A percentile compares a stretch with the other conserved stretches of the same genome.
Evolutionary conservation across 2,888 invertebrate species (phyloP).

Genomic region (Colostygia pectinataria): DNA sequence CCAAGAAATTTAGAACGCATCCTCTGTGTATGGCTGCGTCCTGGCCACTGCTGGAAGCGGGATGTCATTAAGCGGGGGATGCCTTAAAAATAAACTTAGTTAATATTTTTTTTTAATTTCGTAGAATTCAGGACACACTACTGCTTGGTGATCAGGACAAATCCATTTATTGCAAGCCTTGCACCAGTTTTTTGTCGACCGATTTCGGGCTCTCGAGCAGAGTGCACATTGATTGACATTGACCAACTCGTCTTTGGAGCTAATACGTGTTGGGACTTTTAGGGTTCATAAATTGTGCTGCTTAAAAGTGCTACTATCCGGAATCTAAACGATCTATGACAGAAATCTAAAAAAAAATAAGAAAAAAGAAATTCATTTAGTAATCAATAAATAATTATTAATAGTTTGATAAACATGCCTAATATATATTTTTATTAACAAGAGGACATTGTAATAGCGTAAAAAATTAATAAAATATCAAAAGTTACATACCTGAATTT

Average conservation of each 20-base stretch:
- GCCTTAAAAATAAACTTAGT: no score
- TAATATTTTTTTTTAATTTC: conserved; percentile 8
- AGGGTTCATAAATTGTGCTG: conserved; percentile 3
- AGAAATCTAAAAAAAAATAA: no score
- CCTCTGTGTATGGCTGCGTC: background rate
- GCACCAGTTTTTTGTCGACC: conserved; percentile 1
- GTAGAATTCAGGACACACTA: conserved; percentile 19
- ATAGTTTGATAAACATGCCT: no score
- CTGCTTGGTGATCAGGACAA: conserved; percentile 24
- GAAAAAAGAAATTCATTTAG: no score
- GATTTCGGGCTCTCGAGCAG: conserved; percentile 7
- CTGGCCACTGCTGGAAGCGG: no score
- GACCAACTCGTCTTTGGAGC: conserved; percentile 25
- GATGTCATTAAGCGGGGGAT: no score
- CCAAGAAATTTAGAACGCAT: background rate
- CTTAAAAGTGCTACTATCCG: conserved; percentile 2
- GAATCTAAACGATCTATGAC: no score
- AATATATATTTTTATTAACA: no score
- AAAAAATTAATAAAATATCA: no score
- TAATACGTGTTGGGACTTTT: conserved; percentile 1
- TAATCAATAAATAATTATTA: no score
- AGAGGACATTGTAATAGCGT: no score
- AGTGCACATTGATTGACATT: conserved; percentile 24
- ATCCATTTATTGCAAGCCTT: conserved; percentile 21
- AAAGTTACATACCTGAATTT: no score